A percentile compares a stretch with the other conserved stretches of the same genome.
Conservation (phyloP, 2,797 vertebrate species). For the Miichthys miiuy region DNA sequence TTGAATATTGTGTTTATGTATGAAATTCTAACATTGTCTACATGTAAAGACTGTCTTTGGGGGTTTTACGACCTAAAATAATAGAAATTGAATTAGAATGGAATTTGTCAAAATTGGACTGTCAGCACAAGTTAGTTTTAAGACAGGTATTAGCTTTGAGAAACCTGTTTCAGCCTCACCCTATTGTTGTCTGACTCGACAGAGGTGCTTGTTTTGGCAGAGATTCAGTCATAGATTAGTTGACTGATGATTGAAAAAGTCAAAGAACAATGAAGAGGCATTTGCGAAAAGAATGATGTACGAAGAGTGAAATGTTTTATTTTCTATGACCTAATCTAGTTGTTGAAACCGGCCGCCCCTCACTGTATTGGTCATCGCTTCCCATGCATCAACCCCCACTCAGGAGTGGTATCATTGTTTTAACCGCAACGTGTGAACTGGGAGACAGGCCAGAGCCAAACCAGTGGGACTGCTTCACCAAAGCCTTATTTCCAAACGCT, state of each 20-base stretch:
- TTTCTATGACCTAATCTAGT: slow-evolving; percentile 10
- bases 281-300: background rate
- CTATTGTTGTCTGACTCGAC: slow-evolving; percentile 13
- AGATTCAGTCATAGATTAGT: slow-evolving; percentile 44
- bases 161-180: slow-evolving; percentile 43
- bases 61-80: background rate
- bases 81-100: too few species aligned
- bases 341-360: background rate
- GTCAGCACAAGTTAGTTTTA: slow-evolving; percentile 6
- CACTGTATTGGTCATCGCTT: slow-evolving; percentile 8
- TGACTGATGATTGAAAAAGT: slow-evolving; percentile 1
- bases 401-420: slow-evolving; percentile 39
- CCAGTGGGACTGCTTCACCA: slow-evolving; percentile 54
- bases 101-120: background rate
- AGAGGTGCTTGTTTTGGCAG: slow-evolving; percentile 14
- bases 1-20: background rate
- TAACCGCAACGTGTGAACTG: slow-evolving; percentile 47
- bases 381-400: slow-evolving; percentile 33
- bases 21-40: background rate
- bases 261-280: slow-evolving; percentile 11
- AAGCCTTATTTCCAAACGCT: slow-evolving; percentile 62
- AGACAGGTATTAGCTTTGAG: slow-evolving; percentile 9
- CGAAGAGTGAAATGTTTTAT: slow-evolving; percentile 11
- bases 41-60: background rate
- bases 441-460: slow-evolving; percentile 57